Evolutionary conservation across 2,888 invertebrate genomes (phyloP).

Genomic region (Patella pellucida): DNA sequence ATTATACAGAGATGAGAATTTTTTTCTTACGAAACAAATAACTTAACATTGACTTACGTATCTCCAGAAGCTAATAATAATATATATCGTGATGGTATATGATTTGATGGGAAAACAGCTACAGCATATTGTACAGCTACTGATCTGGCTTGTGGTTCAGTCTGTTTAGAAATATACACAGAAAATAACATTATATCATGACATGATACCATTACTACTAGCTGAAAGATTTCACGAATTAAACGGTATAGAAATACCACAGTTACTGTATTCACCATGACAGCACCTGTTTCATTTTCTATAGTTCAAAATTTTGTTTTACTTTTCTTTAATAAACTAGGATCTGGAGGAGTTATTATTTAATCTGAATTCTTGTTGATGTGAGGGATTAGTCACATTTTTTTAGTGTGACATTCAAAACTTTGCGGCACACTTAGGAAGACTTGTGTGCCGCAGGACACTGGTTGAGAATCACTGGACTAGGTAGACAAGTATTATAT

Average conservation of each 20-base stretch:
- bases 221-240: background rate
- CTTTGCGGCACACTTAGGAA: no score
- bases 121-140: conserved; percentile 87
- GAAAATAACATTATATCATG: conserved; percentile 4
- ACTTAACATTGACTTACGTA: conserved; percentile 74
- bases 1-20: background rate
- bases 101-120: conserved; percentile 84
- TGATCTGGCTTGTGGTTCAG: conserved; percentile 83
- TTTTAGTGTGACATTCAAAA: no score
- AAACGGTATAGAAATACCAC: background rate
- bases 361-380: no score
- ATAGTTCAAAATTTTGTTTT: no score
- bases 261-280: background rate
- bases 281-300: no score
- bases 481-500: no score
- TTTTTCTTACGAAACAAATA: background rate
- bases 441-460: no score
- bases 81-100: conserved; percentile 86
- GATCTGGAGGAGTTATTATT: no score
- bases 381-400: no score
- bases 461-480: no score
- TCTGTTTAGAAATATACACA: conserved; percentile 38
- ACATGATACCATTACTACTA: conserved; percentile 15
- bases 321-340: no score
- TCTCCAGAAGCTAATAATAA: conserved; percentile 88